Base-by-base conservation (phyloP, 2,888 invertebrate species). In the Ecliptopera silaceata region DNA sequence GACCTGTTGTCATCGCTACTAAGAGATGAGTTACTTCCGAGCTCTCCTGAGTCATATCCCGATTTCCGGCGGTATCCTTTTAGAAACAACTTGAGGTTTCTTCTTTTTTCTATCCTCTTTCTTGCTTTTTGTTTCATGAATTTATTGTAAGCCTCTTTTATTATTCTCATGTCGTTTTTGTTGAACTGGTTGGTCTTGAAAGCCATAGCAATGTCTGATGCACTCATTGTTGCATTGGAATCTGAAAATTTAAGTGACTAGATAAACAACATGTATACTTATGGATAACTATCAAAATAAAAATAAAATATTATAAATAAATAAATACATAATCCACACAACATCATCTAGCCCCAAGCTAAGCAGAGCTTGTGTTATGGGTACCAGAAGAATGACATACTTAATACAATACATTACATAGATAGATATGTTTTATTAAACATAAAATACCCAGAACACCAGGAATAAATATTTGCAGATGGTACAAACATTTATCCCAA, bases 1-100 rank as follows among this genome's bases (percentile, higher is more conserved):
- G 86, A 85, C 55, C 69, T 73, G 59, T 75, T 72, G 64, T 84
- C 85, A 73, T 87, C 83, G 72, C 84, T 84, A 56, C 84, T 86
- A 18, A 79, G 58, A 4, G 88, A 86, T 17, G 88, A 88, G 62
- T 83, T 74, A 74, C 86, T 86, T 12, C 75, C 86, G 61, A 73
- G 75, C 11, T 85, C 86, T 4, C 82, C 86, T 0, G 87, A 88
- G 58, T 86, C 85, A 68, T 79, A 72, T 0, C 79, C 78, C 31
- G 77, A 79, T 66, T 65, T 77, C 22, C 71, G 69, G 55, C 70
- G 68, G 3, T 63, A 64, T n/a, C 69, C 64, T 69, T 79, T 85
- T 0, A 77, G 34, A 59, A 77, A 77, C 17, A 69, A 50, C 32
- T 72, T 76, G 15, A 70, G 63, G 26, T 82, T 84, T 43, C 81